phyloP scores from a whole-genome alignment of 2,797 vertebrate species.

The Sciaenops ocellatus region DNA sequence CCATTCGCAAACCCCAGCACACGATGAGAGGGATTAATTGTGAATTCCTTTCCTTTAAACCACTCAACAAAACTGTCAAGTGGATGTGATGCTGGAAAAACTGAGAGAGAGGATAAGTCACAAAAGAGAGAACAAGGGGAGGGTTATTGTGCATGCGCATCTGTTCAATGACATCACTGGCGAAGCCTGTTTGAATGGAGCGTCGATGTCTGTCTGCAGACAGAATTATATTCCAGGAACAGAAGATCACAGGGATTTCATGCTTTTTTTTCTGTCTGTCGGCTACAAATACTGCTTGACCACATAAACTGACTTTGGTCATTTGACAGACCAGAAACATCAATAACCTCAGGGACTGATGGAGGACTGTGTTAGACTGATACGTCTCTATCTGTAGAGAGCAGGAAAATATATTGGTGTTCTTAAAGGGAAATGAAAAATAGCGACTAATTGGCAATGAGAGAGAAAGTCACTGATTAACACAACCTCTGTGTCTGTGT shows the following conservation, averaged over 20 bases:
- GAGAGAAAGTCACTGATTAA: conserved; percentile 15
- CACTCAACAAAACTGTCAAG: conserved; percentile 61
- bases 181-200: conserved; percentile 33
- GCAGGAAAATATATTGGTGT: neutral
- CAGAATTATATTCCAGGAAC: conserved; percentile 34
- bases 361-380: conserved; percentile 13
- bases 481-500: neutral
- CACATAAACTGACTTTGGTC: conserved; percentile 18
- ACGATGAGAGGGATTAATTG: conserved; percentile 56
- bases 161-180: conserved; percentile 53
- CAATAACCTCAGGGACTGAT: conserved; percentile 1
- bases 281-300: conserved; percentile 23
- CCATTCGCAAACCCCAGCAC: neutral
- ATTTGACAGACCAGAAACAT: conserved; percentile 36
- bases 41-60: conserved; percentile 55
- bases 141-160: conserved; percentile 36
- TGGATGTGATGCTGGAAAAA: conserved; percentile 60
- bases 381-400: neutral
- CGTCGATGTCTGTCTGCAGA: conserved; percentile 27
- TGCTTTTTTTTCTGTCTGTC: conserved; percentile 6
- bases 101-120: conserved; percentile 38
- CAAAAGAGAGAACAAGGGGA: conserved; percentile 41
- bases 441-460: neutral
- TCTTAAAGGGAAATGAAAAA: conserved; percentile 17
- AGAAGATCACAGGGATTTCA: conserved; percentile 19